phyloP scores from a whole-genome alignment of 1,140 invertebrate genomes.

The Augochlora pura region DNA sequence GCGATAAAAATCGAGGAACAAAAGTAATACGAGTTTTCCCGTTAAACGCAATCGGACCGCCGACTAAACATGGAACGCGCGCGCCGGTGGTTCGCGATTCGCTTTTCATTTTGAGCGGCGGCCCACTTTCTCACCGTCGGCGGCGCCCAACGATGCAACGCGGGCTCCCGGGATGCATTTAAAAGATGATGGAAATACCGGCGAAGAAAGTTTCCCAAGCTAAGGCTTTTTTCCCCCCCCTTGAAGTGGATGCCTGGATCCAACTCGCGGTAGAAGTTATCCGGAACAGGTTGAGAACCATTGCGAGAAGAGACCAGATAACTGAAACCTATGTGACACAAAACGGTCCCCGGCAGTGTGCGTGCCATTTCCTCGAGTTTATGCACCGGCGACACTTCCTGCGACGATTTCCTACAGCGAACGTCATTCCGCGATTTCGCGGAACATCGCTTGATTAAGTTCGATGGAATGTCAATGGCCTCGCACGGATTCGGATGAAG shows the following conservation, averaged over 20 bases:
- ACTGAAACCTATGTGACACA: constrained; percentile 15
- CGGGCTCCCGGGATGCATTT: background rate
- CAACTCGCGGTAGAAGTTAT: no score
- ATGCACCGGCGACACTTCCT: constrained; percentile 22
- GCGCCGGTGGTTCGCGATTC: background rate
- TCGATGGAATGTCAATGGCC: background rate
- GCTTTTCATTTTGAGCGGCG: background rate
- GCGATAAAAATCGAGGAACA: background rate
- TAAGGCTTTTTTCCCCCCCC: background rate
- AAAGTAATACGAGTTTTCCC: constrained; percentile 1
- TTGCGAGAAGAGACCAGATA: background rate
- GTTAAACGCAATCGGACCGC: background rate
- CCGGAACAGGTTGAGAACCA: background rate
- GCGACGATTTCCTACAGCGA: constrained; percentile 9
- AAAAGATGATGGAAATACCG: no score
- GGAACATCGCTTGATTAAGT: background rate
- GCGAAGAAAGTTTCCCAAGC: background rate
- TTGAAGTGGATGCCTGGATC: background rate
- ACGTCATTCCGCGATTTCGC: background rate
- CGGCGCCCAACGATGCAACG: background rate
- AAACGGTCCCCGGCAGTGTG: background rate
- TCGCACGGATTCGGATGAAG: no score
- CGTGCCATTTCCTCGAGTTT: constrained; percentile 39
- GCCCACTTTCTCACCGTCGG: background rate
- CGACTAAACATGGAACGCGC: background rate